Base-by-base conservation (phyloP, 2,113 vertebrate genomes). In the Beaufortia kweichowensis region DNA sequence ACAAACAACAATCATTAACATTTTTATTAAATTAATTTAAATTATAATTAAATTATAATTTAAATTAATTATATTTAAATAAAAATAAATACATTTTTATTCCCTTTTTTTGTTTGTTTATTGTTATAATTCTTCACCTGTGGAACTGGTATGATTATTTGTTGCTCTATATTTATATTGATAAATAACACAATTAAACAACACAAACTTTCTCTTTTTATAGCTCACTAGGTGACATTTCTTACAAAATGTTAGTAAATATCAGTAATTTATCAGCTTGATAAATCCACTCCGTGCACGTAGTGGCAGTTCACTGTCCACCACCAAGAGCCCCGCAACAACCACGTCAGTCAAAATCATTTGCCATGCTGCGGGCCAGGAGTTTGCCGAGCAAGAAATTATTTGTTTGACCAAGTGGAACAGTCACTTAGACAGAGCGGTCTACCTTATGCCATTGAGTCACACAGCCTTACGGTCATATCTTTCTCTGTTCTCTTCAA, bases 331-430 rank as follows among this genome's bases (percentile, higher is more conserved):
- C 35, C 10, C 55, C 3, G 4, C 41, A 59, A 43, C 69, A 72
- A 43, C 48, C 29, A 35, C 23, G 23, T 43, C 55, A 59, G 21
- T 59, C 53, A 76, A 79, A 64, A 75, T 75, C n/a, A 26, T 75
- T 66, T 63, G 19, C 15, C 17, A 66, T 35, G 57, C 7, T 60
- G 15, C 6, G 63, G 26, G 56, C 69, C 70, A 69, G 33, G 26
- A 75, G 69, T 66, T 75, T 68, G 46, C 65, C 14, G 55, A 68
- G 71, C 76, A 73, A 77, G 53, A 81, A 65, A 61, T 48, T 19
- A 74, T 81, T 78, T 75, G 76, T 75, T 75, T 81, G 70, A 78
- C 56, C 67, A 29, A 72, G 61, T 78, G 69, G 46, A 75, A 67
- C 63, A 68, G 56, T 72, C 56, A 55, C 39, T 63, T 60, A 77